Evolutionary conservation across 2,797 vertebrate genomes (phyloP), one percentile per base, ranked within the genome.

Genomic region (Hoplostethus atlanticus): DNA sequence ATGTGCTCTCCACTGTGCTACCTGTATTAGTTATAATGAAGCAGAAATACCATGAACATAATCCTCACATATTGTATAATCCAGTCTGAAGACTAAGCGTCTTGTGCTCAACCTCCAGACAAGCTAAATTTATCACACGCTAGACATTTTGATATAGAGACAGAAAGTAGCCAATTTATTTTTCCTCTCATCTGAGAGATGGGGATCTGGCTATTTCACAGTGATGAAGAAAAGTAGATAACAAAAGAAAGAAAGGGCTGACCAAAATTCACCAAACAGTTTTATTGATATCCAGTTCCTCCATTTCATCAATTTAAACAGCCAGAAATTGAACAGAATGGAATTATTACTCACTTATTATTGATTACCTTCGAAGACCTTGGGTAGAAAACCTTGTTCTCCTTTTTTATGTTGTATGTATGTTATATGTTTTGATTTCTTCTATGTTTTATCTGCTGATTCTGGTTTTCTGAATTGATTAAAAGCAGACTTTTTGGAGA

Each of bases 201-300:
- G 0, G 52, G 64, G 15, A 76, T 80, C 34, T n/a, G 72, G 30
- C 64, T 82, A 21, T 81, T 86, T 87, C 58, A 76, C 54, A 47
- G 77, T 21, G 21, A 73, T 86, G 66, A 88, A 80, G 56, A 61
- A 71, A 76, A 69, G 58, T 79, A 69, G 79, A 42, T 21, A 38
- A 81, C 73, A 51, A 81, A 77, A 80, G 69, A 83, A 79, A 80
- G 72, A 70, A 68, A 68, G 72, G 13, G 64, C 46, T 53, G 46
- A 71, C 74, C 73, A 73, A 83, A 80, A 80, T 76, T 90, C 78
- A 85, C 58, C 56, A 72, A 75, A 84, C 77, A 61, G 65, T 83
- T 85, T 84, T 83, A 77, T 86, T 86, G 84, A 89, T 88, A 86
- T 86, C 81, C 77, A 70, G 81, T n/a, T n/a, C n/a, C 76, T 73